Evolutionary conservation across 2,888 invertebrate species (phyloP).

Genomic region (Homarus gammarus): DNA sequence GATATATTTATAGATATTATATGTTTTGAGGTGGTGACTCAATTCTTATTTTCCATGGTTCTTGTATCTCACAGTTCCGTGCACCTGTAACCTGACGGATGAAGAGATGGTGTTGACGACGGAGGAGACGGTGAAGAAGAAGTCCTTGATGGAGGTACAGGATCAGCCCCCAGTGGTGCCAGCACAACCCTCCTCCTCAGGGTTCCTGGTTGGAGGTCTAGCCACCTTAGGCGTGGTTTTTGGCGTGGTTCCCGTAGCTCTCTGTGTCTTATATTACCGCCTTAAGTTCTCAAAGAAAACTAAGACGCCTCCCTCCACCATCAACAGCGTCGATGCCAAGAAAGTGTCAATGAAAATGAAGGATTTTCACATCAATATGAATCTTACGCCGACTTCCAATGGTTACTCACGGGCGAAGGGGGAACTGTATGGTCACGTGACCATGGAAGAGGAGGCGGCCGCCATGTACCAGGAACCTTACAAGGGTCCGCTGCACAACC

Average conservation of each 20-base stretch:
- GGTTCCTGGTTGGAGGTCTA: constrained; percentile 66
- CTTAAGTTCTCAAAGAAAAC: constrained; percentile 53
- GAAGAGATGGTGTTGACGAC: constrained; percentile 46
- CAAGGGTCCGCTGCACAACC: constrained; percentile 37
- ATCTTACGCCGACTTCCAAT: constrained; percentile 59
- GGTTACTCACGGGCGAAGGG: constrained; percentile 73
- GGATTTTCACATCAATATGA: constrained; percentile 73
- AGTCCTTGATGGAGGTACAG: constrained; percentile 32
- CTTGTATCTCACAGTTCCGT: constrained; percentile 55
- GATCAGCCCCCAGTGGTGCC: constrained; percentile 64
- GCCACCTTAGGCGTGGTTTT: constrained; percentile 78
- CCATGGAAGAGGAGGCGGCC: constrained; percentile 73
- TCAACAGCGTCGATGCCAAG: constrained; percentile 54
- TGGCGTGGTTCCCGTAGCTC: constrained; percentile 79
- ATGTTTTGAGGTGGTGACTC: no score
- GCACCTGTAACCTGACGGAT: constrained; percentile 72
- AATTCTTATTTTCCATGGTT: neutral
- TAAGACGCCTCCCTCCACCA: constrained; percentile 55
- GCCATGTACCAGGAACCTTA: constrained; percentile 73
- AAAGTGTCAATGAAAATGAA: constrained; percentile 75
- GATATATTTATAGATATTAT: no score
- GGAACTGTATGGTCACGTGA: constrained; percentile 73
- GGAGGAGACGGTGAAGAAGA: constrained; percentile 38
- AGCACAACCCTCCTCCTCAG: constrained; percentile 62
- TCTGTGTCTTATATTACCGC: constrained; percentile 78